Base-by-base conservation (phyloP, 2,797 vertebrate genomes). In the Microctenopoma stevenorrisi region DNA sequence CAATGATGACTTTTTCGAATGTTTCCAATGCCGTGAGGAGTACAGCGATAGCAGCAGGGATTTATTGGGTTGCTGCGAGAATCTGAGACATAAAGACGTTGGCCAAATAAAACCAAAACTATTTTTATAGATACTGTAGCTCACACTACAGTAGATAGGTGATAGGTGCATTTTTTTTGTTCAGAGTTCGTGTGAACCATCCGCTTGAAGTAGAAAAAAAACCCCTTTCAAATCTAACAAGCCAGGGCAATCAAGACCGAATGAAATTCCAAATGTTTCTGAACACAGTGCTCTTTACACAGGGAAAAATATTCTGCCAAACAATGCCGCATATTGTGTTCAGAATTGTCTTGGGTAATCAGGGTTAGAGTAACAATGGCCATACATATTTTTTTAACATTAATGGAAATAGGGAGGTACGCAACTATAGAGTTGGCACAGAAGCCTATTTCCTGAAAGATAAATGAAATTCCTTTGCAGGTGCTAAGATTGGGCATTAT, bases 311-410 rank as follows among this genome's bases (percentile, higher is more conserved):
- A 42, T 48, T 71, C 46, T 54, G 60, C 60, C 35, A 76, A 72
- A 88, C 86, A 83, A 89, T 84, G 59, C 47, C 64, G 28, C 62
- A 48, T 55, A 55, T 48, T 67, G 53, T 68, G 37, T 48, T 68
- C 43, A 25, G 25, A 72, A 83, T 9, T 43, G 47, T 68, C 54
- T 55, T 28, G 54, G 61, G 59, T 55, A 51, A 25, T 26, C 62
- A 8, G 25, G 58, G 55, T 52, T 70, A 53, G 42, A 73, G 46
- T 59, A 88, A 87, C 79, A 86, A 89, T 85, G 18, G 64, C 13
- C 49, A 64, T 53, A 54, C 40, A 53, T 79, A 51, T 72, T 82
- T 84, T 5, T 66, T 18, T 53, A n/a, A 58, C 43, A 75, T 71
- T 42, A 68, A 30, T 22, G 59, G 74, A 81, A 81, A 68, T 67